Evolutionary conservation across 2,888 invertebrate species (phyloP).

Genomic region (Latrodectus elegans): DNA sequence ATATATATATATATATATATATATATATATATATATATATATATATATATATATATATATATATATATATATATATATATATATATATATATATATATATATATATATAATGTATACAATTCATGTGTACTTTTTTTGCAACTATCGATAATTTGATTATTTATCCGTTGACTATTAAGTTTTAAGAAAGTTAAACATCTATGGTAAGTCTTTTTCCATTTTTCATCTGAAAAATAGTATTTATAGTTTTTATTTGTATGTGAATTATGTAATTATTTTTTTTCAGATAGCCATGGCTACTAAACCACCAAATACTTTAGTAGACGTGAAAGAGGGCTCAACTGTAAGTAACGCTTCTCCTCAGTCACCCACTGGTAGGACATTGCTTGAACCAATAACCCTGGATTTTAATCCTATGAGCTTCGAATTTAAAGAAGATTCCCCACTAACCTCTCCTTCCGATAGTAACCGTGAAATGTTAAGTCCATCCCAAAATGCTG

Average conservation of each 20-base stretch:
- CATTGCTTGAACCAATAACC: constrained; percentile 68
- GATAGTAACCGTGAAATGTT: constrained; percentile 62
- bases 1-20: too few species aligned
- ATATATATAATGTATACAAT: too few species aligned
- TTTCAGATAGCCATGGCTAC: constrained; percentile 62
- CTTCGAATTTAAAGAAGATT: constrained; percentile 67
- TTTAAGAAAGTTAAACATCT: too few species aligned
- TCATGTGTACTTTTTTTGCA: too few species aligned
- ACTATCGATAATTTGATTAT: too few species aligned
- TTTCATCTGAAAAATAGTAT: not conserved
- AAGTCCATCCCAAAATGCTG: constrained; percentile 62
- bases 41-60: too few species aligned
- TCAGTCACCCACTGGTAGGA: constrained; percentile 65
- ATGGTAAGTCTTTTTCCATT: too few species aligned
- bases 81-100: too few species aligned
- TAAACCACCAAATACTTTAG: constrained; percentile 43
- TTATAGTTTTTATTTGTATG: not conserved
- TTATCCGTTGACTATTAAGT: too few species aligned
- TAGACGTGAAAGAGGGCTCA: constrained; percentile 55
- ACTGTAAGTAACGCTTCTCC: constrained; percentile 68
- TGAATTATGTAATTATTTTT: constrained; percentile 11
- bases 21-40: too few species aligned
- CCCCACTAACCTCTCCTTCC: constrained; percentile 68
- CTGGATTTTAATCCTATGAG: constrained; percentile 70
- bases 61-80: too few species aligned